Evolutionary conservation across 2,113 vertebrate species (phyloP), one percentile per base, ranked within the genome.

Genomic region (Gyps fulvus): DNA sequence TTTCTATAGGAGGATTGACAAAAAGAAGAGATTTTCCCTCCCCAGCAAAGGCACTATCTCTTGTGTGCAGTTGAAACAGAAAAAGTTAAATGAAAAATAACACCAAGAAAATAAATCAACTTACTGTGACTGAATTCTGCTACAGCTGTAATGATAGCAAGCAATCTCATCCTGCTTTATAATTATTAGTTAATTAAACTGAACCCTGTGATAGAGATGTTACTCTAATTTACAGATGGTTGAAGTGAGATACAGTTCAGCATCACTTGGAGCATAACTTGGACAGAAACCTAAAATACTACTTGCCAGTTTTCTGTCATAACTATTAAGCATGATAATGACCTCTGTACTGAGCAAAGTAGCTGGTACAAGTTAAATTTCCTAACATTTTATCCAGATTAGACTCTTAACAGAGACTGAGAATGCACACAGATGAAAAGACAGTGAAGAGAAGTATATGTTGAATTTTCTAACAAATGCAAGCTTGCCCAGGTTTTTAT

Each of bases 21-120:
- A 2, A 54, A 4, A 17, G 70, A 58, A 78, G 61, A 85, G 19
- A 23, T 74, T 83, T 79, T 57, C 40, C n/a, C 10, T 79, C 69
- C 55, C 58, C 52, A 69, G 42, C 47, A 66, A 54, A 81, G 42
- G 40, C 49, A 11, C 8, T 16, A 10, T 31, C 36, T 91, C 88
- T 83, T 74, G 34, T 65, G 42, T 52, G 62, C 40, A 65, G 72
- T 6, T 92, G 93, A 97, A 94, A 95, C 70, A 93, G 77, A 88
- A 34, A 18, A 90, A 76, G 38, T 19, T 1, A 63, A 83, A 95
- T 45, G 40, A 95, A 96, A 96, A 97, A 87, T 52, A 97, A 90
- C 71, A n/a, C n/a, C 70, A 85, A 12, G 57, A 92, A 97, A 95
- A 94, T 50, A 91, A 96, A 95, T 92, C 74, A 93, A 76, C 25